Evolutionary conservation across 2,888 invertebrate species (phyloP), one percentile per base, ranked within the genome.

Genomic region (Zele albiditarsus): DNA sequence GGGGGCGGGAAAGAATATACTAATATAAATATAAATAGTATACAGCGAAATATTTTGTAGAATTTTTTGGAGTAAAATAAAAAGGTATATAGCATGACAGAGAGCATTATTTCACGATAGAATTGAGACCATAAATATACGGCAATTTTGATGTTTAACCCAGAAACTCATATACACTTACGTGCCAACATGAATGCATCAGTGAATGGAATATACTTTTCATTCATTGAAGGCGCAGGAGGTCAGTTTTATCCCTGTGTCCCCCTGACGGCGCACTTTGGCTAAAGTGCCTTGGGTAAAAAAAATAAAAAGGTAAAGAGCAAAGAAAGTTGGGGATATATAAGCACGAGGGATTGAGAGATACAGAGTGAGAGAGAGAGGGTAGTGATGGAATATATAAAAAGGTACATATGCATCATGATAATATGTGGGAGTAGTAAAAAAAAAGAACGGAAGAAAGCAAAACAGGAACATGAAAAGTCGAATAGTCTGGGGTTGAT

Each of bases 151-250:
- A 2, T 53, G 31, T 46, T 46, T 68, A 68, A 57, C 53, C 38
- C 53, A 68, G 68, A 68, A 68, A 68, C 53, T 31, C 31, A 68
- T 28, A 38, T 28, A 53, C 53, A 57, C 23, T 31, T 62, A 31
- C 27, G 28, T 27, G 6, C 16, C 62, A 62, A 16, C 27, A 28
- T 6, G 20, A 63, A 63, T 33, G 20, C 63, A 77, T 68, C 69
- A 31, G 75, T 85, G 83, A 85, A 85, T 84, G 85, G 80, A 53
- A 80, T 82, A 82, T 84, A 63, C 12, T 83, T 84, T 84, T 82
- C 86, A 87, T 87, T 86, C 85, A 87, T 84, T 81, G 82, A 80
- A 78, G 38, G 38, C 38, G 83, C 82, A 67, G 74, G 78, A 78
- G 76, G 73, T 79, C 76, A 78, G 75, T 79, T 84, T 81, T 80